phyloP scores from a whole-genome alignment of 2,888 invertebrate species.

The Chloroclystis v-ata region DNA sequence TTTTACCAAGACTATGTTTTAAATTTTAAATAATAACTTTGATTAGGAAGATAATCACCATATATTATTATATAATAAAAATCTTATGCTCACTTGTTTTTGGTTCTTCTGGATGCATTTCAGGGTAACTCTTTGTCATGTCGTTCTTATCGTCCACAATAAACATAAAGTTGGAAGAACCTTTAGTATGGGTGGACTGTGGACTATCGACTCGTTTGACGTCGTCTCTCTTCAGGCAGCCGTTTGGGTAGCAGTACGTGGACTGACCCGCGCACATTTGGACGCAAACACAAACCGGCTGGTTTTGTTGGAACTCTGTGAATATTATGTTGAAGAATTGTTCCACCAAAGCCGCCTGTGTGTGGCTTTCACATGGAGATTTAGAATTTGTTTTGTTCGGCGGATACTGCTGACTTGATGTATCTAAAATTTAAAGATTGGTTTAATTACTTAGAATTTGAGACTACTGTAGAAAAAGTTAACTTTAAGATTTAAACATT shows the following conservation, averaged over 20 bases:
- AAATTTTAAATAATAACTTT: too few species aligned
- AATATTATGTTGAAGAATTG: constrained; percentile 63
- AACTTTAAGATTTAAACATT: too few species aligned
- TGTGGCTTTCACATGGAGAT: constrained; percentile 37
- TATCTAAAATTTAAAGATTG: constrained; percentile 37
- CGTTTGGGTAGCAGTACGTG: constrained; percentile 65
- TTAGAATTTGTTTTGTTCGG: constrained; percentile 23
- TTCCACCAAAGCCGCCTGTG: constrained; percentile 45
- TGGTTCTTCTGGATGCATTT: constrained; percentile 25
- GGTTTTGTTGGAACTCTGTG: constrained; percentile 51
- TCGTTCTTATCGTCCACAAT: constrained; percentile 44
- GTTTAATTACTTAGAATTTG: too few species aligned
- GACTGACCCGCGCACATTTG: constrained; percentile 42
- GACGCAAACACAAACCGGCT: constrained; percentile 61
- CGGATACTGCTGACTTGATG: constrained; percentile 31
- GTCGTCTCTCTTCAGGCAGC: constrained; percentile 46
- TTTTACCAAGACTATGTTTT: too few species aligned
- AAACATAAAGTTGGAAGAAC: constrained; percentile 37
- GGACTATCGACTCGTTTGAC: constrained; percentile 27
- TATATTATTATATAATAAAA: too few species aligned
- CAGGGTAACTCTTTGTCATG: constrained; percentile 28
- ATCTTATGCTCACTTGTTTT: constrained; percentile 21
- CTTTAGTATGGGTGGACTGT: constrained; percentile 26
- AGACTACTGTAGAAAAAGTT: too few species aligned
- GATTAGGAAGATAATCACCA: too few species aligned